phyloP scores from a whole-genome alignment of 2,113 vertebrate genomes.

The Mormyrus lacerda region DNA sequence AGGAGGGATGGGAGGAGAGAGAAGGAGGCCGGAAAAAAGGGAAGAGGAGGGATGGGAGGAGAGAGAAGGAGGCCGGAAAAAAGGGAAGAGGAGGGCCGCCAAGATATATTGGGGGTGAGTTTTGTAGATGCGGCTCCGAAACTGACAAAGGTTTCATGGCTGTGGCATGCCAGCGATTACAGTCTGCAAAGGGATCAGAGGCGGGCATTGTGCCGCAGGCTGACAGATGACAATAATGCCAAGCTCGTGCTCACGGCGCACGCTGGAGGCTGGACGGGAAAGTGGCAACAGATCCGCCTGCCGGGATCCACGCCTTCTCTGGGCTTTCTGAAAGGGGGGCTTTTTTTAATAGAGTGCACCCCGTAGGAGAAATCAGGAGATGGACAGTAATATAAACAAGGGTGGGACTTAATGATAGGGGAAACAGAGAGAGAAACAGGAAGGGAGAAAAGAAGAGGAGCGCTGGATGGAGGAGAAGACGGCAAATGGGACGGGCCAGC shows the following conservation, averaged over 20 bases:
- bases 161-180: constrained; percentile 9
- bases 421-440: background rate
- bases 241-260: background rate
- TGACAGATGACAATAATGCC: constrained; percentile 8
- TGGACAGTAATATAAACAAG: background rate
- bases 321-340: background rate
- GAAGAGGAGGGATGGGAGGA: background rate
- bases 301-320: background rate
- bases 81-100: background rate
- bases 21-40: no score
- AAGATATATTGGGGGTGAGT: background rate
- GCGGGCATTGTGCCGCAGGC: background rate
- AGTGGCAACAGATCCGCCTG: background rate
- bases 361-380: no score
- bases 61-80: background rate
- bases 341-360: background rate
- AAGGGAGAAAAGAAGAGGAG: background rate
- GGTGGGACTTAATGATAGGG: background rate
- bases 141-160: background rate
- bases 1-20: background rate
- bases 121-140: background rate
- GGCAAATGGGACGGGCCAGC: background rate
- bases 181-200: background rate
- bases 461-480: background rate
- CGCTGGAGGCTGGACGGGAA: background rate